Base-by-base conservation (phyloP, 1,140 invertebrate genomes). In the Diabrotica virgifera region DNA sequence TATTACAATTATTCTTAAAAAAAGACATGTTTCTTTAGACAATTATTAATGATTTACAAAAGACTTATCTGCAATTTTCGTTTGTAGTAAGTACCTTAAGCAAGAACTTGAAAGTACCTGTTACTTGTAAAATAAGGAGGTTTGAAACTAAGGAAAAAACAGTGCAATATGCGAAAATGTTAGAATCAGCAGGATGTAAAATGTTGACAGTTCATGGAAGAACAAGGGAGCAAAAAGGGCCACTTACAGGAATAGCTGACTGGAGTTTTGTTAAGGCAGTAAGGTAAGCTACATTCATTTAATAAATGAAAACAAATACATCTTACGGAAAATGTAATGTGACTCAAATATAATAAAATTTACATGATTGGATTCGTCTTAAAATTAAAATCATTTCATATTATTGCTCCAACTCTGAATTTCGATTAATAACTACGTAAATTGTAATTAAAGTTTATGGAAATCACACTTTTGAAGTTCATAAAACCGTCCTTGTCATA, bases 121-220 rank as follows among this genome's bases (percentile, higher is more conserved):
- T 99, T 0, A 97, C 96, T 8, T 98, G 95, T 79, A 99, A 99
- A 84, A 90, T 99, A 55, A 85, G 97, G 73, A 86, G 96, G 55
- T 97, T 98, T 82, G 85, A 92, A 57, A 90, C 90, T 76, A 81
- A 95, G n/a, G 83, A 90, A 24, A 94, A 90, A 79, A 97, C 96
- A 0, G 84, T 98, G 0, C 74, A 87, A 63, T 99, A 99, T 86
- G 96, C 96, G 5, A 82, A 92, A 79, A 96, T 98, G 93, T 79
- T 99, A 56, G 96, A 98, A 81, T 77, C 82, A n/a, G 91, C 97
- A 59, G 97, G 97, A 6, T 96, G 94, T 72, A 89, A 89, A 77
- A 85, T 98, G 67, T 81, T 99, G 3, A 97, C 96, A 5, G 93
- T 99, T 9, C 97, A 99, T 83, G 97, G 97, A 0, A 83, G 97